Percentiles rank a stretch among this genome's conserved stretches.
Conservation (phyloP, 1,140 invertebrate genomes). For the Lordiphosa stackelbergi region DNA sequence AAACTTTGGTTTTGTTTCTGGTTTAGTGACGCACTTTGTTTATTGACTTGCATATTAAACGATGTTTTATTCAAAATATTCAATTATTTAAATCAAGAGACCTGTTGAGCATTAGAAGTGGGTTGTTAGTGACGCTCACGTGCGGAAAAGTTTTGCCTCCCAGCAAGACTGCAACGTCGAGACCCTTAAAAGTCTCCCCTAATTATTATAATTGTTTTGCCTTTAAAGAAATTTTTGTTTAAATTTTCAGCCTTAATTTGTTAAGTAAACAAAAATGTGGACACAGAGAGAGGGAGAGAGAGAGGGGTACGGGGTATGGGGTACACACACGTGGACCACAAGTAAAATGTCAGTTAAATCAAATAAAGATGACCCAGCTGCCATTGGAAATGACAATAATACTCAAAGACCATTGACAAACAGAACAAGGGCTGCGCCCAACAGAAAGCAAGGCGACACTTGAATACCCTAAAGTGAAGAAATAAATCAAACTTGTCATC, state of each 20-base stretch:
- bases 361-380: slow-evolving; percentile 53
- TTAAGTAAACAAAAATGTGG: slow-evolving; percentile 45
- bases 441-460: no score
- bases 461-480: no score
- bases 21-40: slow-evolving; percentile 34
- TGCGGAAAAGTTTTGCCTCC: no score
- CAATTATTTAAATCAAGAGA: slow-evolving; percentile 5
- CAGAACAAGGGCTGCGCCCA: background rate
- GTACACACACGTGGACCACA: slow-evolving; percentile 38
- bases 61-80: slow-evolving; percentile 11
- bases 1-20: slow-evolving; percentile 37
- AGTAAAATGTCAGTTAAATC: slow-evolving; percentile 59
- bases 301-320: no score
- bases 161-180: no score
- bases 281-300: no score
- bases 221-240: no score
- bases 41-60: slow-evolving; percentile 61
- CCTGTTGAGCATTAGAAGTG: slow-evolving; percentile 24
- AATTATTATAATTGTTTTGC: no score
- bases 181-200: no score
- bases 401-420: slow-evolving; percentile 30
- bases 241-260: slow-evolving; percentile 19
- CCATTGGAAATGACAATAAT: slow-evolving; percentile 26
- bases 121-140: slow-evolving; percentile 1
- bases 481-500: no score